These are phyloP conservation scores for Acanthaster planci DNA, from an alignment of 35 echinoderm and acorn worm genomes.

Conservation along the genomic window DNA sequence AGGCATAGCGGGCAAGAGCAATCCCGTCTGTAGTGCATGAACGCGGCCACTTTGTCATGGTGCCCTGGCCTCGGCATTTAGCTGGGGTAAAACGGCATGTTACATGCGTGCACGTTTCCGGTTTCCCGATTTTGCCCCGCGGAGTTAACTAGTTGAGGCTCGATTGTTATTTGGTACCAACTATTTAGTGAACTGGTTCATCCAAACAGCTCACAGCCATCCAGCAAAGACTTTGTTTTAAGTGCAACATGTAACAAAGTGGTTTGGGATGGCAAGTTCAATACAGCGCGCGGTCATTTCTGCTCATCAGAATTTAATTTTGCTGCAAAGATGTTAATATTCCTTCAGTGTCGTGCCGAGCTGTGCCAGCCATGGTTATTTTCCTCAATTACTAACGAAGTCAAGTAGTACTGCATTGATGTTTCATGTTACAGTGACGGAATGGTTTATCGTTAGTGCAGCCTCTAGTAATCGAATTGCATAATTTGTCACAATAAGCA, in stretches of 20 bases:
- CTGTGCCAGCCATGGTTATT: too few relatives aligned
- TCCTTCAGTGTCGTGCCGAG: too few relatives aligned
- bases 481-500: too few relatives aligned
- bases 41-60: slow-evolving; percentile 14
- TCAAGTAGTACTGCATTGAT: too few relatives aligned
- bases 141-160: slow-evolving; percentile 18
- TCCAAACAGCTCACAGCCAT: slow-evolving; percentile 16
- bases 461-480: too few relatives aligned
- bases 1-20: too few relatives aligned
- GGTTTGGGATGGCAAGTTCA: not conserved
- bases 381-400: too few relatives aligned
- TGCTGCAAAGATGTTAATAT: too few relatives aligned
- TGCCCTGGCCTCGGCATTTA: slow-evolving; percentile 3
- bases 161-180: slow-evolving; percentile 8
- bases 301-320: too few relatives aligned
- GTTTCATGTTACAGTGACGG: too few relatives aligned
- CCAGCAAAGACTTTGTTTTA: not conserved
- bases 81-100: slow-evolving; percentile 2
- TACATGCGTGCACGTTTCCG: slow-evolving; percentile 1
- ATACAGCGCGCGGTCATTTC: too few relatives aligned
- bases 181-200: slow-evolving; percentile 20
- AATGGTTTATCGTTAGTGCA: too few relatives aligned
- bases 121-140: not conserved
- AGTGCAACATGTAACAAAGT: slow-evolving; percentile 7
- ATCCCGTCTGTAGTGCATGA: not conserved